Conservation (phyloP, 2,113 vertebrate species). For the Agapornis roseicollis region DNA sequence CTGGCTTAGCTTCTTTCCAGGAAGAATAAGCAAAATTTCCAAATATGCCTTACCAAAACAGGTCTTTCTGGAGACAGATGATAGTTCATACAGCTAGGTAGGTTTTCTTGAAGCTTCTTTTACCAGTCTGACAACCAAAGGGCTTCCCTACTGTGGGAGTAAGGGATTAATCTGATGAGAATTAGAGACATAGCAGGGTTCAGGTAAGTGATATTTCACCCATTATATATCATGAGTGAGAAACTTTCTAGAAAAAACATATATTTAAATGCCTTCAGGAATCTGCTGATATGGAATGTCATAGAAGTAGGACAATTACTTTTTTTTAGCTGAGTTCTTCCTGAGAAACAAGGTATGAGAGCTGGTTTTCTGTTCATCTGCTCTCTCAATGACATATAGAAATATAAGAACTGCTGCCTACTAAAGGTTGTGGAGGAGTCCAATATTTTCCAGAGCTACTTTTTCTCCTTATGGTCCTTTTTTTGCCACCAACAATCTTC, state of each 20-base stretch:
- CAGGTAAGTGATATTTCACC: background rate
- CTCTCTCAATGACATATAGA: background rate
- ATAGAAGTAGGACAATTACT: background rate
- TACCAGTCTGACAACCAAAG: background rate
- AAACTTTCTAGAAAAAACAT: background rate
- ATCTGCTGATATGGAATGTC: background rate
- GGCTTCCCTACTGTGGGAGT: background rate
- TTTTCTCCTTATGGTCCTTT: background rate
- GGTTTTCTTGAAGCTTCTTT: background rate
- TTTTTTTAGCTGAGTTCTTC: background rate
- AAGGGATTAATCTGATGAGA: background rate
- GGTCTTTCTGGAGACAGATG: background rate
- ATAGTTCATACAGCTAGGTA: background rate
- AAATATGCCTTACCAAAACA: background rate
- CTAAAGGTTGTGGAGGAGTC: background rate
- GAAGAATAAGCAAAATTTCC: background rate
- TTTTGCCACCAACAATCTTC: background rate
- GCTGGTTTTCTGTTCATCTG: background rate
- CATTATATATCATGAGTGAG: background rate
- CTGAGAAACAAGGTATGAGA: background rate
- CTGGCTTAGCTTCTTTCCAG: background rate
- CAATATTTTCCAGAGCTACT: background rate
- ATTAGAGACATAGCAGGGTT: background rate
- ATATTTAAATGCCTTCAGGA: background rate
- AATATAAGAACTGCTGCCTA: background rate